phyloP scores from a whole-genome alignment of 2,797 vertebrate species.

The Pampus argenteus region DNA sequence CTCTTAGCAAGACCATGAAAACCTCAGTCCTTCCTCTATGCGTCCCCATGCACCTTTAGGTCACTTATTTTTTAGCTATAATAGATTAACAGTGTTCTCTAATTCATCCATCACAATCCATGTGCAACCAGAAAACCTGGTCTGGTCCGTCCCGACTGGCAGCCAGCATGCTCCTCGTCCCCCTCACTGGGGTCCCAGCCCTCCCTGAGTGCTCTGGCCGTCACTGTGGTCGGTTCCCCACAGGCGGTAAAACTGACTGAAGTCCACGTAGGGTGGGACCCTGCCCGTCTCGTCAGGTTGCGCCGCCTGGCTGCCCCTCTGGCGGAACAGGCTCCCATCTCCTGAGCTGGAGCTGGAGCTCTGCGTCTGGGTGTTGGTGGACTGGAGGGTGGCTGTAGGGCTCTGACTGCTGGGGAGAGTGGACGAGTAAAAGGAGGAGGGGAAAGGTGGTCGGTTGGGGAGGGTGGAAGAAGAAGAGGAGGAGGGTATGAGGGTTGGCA shows the following conservation, averaged over 20 bases:
- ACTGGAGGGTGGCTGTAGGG: slow-evolving; percentile 96
- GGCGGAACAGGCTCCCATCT: slow-evolving; percentile 93
- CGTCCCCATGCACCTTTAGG: slow-evolving; percentile 33
- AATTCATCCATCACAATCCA: slow-evolving; percentile 11
- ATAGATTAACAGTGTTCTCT: slow-evolving; percentile 38
- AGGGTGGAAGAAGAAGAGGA: slow-evolving; percentile 7
- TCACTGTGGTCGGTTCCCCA: slow-evolving; percentile 94
- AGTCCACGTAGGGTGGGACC: slow-evolving; percentile 97
- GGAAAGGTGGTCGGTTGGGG: slow-evolving; percentile 11
- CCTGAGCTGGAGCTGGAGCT: slow-evolving; percentile 97
- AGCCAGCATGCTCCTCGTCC: neutral
- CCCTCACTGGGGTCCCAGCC: slow-evolving; percentile 72
- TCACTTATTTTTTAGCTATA: slow-evolving; percentile 25
- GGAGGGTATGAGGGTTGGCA: slow-evolving; percentile 46
- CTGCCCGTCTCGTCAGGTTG: slow-evolving; percentile 95
- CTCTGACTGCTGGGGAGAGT: slow-evolving; percentile 87
- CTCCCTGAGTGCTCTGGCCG: slow-evolving; percentile 80
- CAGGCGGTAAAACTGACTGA: slow-evolving; percentile 94
- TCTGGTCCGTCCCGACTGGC: neutral
- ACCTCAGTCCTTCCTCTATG: slow-evolving; percentile 13
- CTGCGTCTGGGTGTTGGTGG: slow-evolving; percentile 96
- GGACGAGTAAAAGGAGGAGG: slow-evolving; percentile 28
- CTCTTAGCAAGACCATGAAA: slow-evolving; percentile 1
- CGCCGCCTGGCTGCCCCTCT: slow-evolving; percentile 89
- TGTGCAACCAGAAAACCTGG: neutral